Base-by-base conservation (phyloP, 2,113 vertebrate genomes). In the Lonchura striata region DNA sequence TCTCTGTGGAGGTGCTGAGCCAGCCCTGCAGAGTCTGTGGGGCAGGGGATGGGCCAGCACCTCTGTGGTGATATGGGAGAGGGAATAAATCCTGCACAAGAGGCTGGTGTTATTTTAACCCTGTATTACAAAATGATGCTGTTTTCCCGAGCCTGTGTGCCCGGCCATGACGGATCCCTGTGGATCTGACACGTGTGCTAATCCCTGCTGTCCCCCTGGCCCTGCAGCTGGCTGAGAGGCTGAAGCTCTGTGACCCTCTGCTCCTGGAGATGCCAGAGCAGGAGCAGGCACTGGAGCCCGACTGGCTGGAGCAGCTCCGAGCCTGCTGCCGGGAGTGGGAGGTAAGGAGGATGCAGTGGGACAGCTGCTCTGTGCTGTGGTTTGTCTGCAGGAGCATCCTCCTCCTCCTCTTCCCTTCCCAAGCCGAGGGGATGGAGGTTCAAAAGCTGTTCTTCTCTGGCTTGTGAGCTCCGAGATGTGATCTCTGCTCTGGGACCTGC, bases 161-260 rank as follows among this genome's bases (percentile, higher is more conserved):
- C 28, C 2, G 2, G 16, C 19, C 5, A 0, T 13, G 21, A 9
- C 1, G 2, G 42, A 39, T 37, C 68, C 30, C 63, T 1, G 11
- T 0, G 56, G 72, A 21, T 52, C 14, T 14, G 41, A 8, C 33
- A 8, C 2, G 5, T 18, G 21, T 54, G n/a, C 11, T 0, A 2
- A 49, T 12, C 41, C 35, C 57, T 0, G 2, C 22, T 91, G 39
- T 42, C 53, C n/a, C 35, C 69, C 47, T 60, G 75, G 3, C 46
- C 63, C 85, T 7, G 31, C 96, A 99, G 99, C 92, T 99, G 30
- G 98, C 98, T 0, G 99, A 99, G 74, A 92, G 97, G 65, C 98
- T 99, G 95, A 99, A 98, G 96, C 94, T 98, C 90, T 97, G 97
- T 0, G 99, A 99, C 77, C 98, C 98, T 3, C 92, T 98, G 94